Conservation (phyloP, 2,113 vertebrate species). For the Ceratotherium simum region DNA sequence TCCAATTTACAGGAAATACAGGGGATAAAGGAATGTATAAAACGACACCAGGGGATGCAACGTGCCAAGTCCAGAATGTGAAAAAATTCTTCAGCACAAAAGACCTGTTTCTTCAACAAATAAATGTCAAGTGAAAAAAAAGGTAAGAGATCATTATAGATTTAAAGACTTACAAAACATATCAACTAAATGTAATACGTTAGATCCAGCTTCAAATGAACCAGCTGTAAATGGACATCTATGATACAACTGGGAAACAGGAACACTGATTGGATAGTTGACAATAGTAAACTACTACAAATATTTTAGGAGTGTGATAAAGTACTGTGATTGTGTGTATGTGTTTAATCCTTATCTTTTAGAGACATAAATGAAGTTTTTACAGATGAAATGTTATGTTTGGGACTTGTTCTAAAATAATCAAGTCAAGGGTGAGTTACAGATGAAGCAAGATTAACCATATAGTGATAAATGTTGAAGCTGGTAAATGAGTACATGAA, state of each 20-base stretch:
- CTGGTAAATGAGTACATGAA: neutral
- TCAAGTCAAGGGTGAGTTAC: neutral
- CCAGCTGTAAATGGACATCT: neutral
- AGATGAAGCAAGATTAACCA: constrained; percentile 6
- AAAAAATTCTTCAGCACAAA: constrained; percentile 39
- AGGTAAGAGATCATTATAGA: neutral
- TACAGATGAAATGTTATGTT: neutral
- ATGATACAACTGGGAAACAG: neutral
- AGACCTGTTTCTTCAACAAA: constrained; percentile 15
- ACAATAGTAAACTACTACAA: neutral
- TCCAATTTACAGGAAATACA: constrained; percentile 26
- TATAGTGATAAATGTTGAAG: neutral
- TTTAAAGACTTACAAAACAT: constrained; percentile 10
- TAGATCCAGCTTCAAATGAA: neutral
- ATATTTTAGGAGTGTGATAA: neutral
- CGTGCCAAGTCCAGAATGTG: neutral
- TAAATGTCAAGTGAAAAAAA: neutral
- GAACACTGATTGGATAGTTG: neutral
- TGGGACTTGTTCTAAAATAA: constrained; percentile 31
- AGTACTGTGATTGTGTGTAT: neutral
- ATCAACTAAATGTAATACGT: neutral
- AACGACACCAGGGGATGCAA: neutral
- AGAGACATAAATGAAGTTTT: neutral
- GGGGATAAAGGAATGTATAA: neutral
- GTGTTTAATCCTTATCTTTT: constrained; percentile 25